A percentile compares a stretch with the other conserved stretches of the same genome.
Conservation (phyloP, 2,797 vertebrate species). For the Brachyalestes nurse region DNA sequence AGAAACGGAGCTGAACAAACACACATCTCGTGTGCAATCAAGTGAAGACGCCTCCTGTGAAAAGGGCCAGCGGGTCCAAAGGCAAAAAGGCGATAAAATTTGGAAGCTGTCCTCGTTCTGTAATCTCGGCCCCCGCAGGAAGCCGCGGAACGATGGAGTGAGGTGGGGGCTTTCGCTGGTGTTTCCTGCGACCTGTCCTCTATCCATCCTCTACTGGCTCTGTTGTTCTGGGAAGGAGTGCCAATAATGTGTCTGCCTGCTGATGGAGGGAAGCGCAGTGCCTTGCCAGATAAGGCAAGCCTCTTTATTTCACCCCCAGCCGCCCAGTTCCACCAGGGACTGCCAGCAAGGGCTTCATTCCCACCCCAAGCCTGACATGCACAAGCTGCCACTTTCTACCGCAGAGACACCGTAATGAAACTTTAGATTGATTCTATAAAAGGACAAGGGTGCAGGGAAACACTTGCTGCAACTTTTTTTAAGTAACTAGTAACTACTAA, state of each 20-base stretch:
- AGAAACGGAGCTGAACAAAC: neutral
- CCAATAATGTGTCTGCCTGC: conserved; percentile 24
- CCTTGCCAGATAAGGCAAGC: conserved; percentile 8
- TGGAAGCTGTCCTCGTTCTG: conserved; percentile 5
- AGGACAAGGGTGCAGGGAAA: neutral
- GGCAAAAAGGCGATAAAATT: conserved; percentile 20
- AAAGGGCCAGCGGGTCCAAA: conserved; percentile 5
- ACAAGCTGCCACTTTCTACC: conserved; percentile 25
- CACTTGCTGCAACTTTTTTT: neutral
- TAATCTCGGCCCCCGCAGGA: conserved; percentile 24
- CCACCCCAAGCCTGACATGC: neutral
- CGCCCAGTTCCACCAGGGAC: conserved; percentile 8
- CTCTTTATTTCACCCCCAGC: conserved; percentile 27
- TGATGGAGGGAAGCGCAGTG: neutral
- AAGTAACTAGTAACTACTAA: neutral
- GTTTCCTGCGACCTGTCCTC: conserved; percentile 3
- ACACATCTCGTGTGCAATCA: conserved; percentile 16
- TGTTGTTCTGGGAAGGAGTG: conserved; percentile 7
- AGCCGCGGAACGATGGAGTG: neutral
- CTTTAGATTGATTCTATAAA: neutral
- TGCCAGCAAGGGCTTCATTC: conserved; percentile 20
- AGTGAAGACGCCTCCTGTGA: conserved; percentile 15
- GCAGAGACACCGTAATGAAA: conserved; percentile 2
- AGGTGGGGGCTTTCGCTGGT: neutral
- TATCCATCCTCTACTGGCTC: conserved; percentile 33